Percentiles rank a stretch among this genome's conserved stretches.
phyloP scores from a whole-genome alignment of 1,140 invertebrate genomes.

The Ectropis grisescens region DNA sequence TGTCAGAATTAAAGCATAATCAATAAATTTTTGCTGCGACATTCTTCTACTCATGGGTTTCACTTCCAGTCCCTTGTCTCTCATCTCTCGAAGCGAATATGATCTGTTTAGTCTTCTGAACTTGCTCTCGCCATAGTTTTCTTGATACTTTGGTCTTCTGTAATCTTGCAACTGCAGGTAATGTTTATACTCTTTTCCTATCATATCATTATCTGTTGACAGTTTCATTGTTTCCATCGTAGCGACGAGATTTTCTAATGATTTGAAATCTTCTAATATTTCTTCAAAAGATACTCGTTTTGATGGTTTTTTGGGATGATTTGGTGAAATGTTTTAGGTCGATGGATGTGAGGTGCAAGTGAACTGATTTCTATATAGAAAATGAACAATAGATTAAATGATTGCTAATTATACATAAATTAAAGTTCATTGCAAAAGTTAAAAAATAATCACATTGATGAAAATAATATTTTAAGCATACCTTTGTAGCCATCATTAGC shows the following conservation, averaged over 20 bases:
- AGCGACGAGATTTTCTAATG: constrained; percentile 23
- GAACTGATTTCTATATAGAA: constrained; percentile 36
- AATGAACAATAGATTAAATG: no score
- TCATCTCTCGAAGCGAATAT: constrained; percentile 38
- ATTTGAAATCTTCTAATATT: constrained; percentile 43
- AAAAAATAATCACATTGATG: no score
- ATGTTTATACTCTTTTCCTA: no score
- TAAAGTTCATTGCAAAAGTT: no score
- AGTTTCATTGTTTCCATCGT: constrained; percentile 8
- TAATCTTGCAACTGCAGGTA: constrained; percentile 38
- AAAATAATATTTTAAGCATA: no score
- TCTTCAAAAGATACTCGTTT: constrained; percentile 26
- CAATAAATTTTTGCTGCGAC: constrained; percentile 15
- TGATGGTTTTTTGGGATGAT: constrained; percentile 10
- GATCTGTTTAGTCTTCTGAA: constrained; percentile 28
- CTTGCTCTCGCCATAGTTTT: constrained; percentile 16
- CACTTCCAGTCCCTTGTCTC: constrained; percentile 29
- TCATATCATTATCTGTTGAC: constrained; percentile 4
- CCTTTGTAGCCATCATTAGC: constrained; percentile 91
- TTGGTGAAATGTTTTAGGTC: constrained; percentile 15
- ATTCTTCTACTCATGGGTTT: constrained; percentile 10
- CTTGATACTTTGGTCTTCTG: constrained; percentile 33
- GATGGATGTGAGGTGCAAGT: constrained; percentile 29
- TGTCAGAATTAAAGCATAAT: constrained; percentile 35
- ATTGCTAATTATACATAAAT: no score